Evolutionary conservation across 2,113 vertebrate species (phyloP).

Genomic region (Agapornis roseicollis): DNA sequence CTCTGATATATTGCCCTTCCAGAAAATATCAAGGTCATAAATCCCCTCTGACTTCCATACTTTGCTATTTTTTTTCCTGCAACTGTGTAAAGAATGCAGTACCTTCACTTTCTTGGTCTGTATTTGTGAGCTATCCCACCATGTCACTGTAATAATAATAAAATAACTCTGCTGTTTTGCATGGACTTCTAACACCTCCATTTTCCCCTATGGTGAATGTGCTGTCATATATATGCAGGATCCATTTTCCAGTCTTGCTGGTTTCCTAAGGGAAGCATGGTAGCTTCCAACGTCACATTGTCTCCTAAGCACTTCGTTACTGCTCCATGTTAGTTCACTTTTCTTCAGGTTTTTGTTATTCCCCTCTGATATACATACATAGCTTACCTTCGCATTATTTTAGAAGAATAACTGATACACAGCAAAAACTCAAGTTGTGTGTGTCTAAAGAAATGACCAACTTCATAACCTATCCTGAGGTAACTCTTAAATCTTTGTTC

Average conservation of each 20-base stretch:
- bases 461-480: not conserved
- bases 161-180: not conserved
- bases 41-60: not conserved
- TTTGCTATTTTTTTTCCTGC: not conserved
- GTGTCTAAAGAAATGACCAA: not conserved
- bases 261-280: rapidly evolving
- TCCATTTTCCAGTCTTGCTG: not conserved
- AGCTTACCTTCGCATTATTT: not conserved
- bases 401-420: not conserved
- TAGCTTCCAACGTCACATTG: not conserved
- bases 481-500: not conserved
- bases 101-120: not conserved
- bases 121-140: not conserved
- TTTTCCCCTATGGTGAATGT: not conserved
- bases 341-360: not conserved
- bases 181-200: not conserved
- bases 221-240: rapidly evolving
- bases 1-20: not conserved
- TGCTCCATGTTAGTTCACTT: not conserved
- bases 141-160: not conserved
- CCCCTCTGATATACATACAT: not conserved
- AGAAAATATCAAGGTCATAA: not conserved
- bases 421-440: not conserved
- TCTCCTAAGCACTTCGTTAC: not conserved
- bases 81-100: not conserved